Evolutionary conservation across 2,888 invertebrate genomes (phyloP).

Genomic region (Acanthopleura granulata): DNA sequence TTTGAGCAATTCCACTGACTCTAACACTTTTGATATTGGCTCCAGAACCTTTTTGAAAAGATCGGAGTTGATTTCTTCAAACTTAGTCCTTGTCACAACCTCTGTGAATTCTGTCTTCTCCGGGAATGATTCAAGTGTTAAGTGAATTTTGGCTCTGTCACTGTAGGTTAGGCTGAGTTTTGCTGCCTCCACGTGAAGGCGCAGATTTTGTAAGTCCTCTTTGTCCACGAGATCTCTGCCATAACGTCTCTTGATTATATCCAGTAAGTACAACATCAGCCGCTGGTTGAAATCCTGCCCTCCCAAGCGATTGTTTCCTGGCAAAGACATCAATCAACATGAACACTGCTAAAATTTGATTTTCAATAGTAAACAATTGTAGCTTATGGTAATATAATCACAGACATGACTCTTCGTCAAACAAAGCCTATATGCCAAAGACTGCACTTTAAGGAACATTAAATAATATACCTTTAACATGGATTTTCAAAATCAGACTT

Average conservation of each 20-base stretch:
- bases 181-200: conserved; percentile 68
- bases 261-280: conserved; percentile 63
- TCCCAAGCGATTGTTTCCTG: conserved; percentile 72
- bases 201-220: conserved; percentile 69
- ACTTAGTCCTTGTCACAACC: conserved; percentile 66
- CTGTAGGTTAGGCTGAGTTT: conserved; percentile 68
- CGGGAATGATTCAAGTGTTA: conserved; percentile 64
- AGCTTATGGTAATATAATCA: too few relatives aligned
- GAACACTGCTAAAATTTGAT: neutral
- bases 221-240: conserved; percentile 60
- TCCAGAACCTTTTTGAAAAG: conserved; percentile 70
- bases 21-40: conserved; percentile 70
- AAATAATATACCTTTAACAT: too few relatives aligned
- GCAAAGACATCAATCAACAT: neutral
- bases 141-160: conserved; percentile 47
- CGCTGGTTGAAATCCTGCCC: conserved; percentile 73
- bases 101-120: conserved; percentile 44
- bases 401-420: too few relatives aligned
- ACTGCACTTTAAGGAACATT: too few relatives aligned
- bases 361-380: too few relatives aligned
- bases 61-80: conserved; percentile 70
- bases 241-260: conserved; percentile 55
- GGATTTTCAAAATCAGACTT: too few relatives aligned
- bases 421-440: too few relatives aligned
- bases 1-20: conserved; percentile 58